Evolutionary conservation across 2,888 invertebrate genomes (phyloP), one percentile per base, ranked within the genome.

Genomic region (Epiblema foenella): DNA sequence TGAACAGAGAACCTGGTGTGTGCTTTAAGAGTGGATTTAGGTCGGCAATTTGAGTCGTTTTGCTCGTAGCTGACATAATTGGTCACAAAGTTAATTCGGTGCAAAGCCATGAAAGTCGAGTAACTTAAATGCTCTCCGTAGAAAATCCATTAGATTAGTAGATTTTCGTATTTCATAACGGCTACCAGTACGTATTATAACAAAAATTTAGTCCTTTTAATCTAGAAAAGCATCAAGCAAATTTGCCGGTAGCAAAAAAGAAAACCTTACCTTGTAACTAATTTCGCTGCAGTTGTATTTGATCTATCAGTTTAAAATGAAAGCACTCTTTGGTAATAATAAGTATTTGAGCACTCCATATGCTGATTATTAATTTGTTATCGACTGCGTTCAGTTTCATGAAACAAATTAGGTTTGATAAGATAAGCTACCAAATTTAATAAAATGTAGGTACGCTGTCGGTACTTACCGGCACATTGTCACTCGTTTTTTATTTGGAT

Each of bases 21-120:
- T 66, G 65, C 70, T 70, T 70, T 60, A 52, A 52, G 54, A 46
- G 70, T 66, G 59, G 46, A 37, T 65, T 70, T 66, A 66, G 70
- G 70, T 33, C 17, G 59, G 70, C 46, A 54, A 70, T 59, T 51
- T 62, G 15, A 57, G 39, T 29, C 24, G 39, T 59, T 42, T 59
- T 58, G 65, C 54, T 54, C 54, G 46, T 62, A 62, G 17, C 33
- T 33, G 46, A 62, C 62, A n/a, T 62, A 62, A 68, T 62, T 68
- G 62, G 60, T 62, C 54, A 54, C 59, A 70, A 20, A 70, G 65
- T 65, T 59, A 0, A 52, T 69, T 69, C 57, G 46, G 33, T 37
- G 62, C 49, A 15, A 8, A 15, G 33, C 49, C 18, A 63, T 33
- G 9, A 63, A 12, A 63, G 33, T 33, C 12, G 17, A 46, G 15